Percentiles rank a stretch among this genome's conserved stretches.
Conservation (phyloP, 2,797 vertebrate species). For the Lepilemur septentrionalis region DNA sequence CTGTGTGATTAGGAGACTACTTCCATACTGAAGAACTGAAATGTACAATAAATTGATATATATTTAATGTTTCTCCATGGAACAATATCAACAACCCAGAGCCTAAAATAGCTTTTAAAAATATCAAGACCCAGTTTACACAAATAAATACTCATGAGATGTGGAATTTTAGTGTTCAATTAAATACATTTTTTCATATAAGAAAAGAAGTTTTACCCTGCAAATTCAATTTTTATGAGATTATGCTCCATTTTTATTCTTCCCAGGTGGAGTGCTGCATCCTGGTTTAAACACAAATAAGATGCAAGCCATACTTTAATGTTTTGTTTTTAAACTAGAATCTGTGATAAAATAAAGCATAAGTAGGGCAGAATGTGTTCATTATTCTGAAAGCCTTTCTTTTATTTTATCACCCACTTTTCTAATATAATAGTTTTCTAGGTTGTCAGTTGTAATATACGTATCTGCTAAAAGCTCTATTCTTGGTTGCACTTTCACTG, state of each 20-base stretch:
- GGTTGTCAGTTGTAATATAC: conserved; percentile 41
- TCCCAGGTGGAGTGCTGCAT: not conserved
- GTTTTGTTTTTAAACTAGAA: conserved; percentile 55
- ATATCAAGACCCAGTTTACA: conserved; percentile 20
- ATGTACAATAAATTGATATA: conserved; percentile 63
- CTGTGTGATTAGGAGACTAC: conserved; percentile 66
- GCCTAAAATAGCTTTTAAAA: conserved; percentile 67
- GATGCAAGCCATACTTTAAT: not conserved
- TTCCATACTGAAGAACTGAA: conserved; percentile 54
- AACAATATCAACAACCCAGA: conserved; percentile 42
- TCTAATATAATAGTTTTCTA: conserved; percentile 36
- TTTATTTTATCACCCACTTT: conserved; percentile 47
- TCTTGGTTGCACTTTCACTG: not conserved
- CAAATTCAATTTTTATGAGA: conserved; percentile 61
- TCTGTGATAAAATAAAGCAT: conserved; percentile 52
- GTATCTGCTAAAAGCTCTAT: conserved; percentile 19
- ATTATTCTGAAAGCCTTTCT: conserved; percentile 56
- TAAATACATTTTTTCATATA: conserved; percentile 49
- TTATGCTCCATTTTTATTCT: conserved; percentile 10
- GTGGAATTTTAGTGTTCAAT: conserved; percentile 62
- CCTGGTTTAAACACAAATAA: conserved; percentile 39
- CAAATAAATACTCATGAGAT: conserved; percentile 53
- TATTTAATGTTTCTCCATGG: conserved; percentile 65
- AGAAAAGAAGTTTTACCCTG: not conserved
- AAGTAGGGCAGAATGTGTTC: conserved; percentile 11